phyloP scores from a whole-genome alignment of 1,140 invertebrate species.

The Adoxophyes honmai region DNA sequence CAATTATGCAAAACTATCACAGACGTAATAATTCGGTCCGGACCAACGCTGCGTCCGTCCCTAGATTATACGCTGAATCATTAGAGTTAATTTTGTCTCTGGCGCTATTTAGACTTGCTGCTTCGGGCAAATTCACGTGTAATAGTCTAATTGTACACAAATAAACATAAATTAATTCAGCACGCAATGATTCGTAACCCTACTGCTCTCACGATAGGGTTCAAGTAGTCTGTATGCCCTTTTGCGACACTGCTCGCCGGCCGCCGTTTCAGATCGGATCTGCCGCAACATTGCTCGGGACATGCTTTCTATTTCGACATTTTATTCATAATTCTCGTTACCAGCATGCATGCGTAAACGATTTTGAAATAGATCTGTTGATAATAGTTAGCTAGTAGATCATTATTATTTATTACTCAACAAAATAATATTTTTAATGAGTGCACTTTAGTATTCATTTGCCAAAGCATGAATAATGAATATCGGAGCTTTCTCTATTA shows the following conservation, averaged over 20 bases:
- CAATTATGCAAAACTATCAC: slow-evolving; percentile 8
- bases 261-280: slow-evolving; percentile 10
- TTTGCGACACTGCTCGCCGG: background rate
- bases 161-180: background rate
- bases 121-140: too few relatives aligned
- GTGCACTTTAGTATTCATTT: too few relatives aligned
- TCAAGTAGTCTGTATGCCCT: background rate
- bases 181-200: background rate
- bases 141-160: background rate
- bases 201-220: background rate
- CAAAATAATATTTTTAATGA: too few relatives aligned
- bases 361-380: background rate
- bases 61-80: background rate
- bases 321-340: slow-evolving; percentile 13
- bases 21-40: background rate
- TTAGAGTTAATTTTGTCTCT: background rate
- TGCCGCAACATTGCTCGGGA: slow-evolving; percentile 4
- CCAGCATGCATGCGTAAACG: slow-evolving; percentile 1
- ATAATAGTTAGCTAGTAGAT: background rate
- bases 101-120: background rate
- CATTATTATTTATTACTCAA: too few relatives aligned
- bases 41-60: background rate
- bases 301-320: slow-evolving; percentile 13
- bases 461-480: too few relatives aligned
- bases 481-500: too few relatives aligned